Base-by-base conservation (phyloP, 1,140 invertebrate genomes). In the Lanistes nyassanus region DNA sequence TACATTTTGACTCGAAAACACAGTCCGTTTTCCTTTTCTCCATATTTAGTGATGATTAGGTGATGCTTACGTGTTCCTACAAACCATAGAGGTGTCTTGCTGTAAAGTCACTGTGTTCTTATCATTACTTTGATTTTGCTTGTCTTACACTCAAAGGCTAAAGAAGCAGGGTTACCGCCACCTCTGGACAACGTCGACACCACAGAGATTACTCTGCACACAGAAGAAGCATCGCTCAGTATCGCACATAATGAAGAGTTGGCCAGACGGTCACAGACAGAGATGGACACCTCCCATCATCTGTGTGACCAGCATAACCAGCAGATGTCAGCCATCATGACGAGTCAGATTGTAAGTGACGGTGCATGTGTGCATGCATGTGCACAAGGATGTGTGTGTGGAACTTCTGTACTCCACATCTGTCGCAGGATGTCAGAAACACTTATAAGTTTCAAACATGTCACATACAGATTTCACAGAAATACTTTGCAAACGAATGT, bases 331-430 rank as follows among this genome's bases (percentile, higher is more conserved):
- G 78, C 81, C 19, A 82, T 76, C 51, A 66, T 87, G 72, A 79
- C 80, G 34, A 82, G 84, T 56, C 81, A 87, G 72, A 58, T 87
- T 68, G 85, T 87, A 77, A 66, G 83, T 60, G 39, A 31, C n/a
- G 11, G 34, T 66, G 21, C 31, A 36, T 13, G 21, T 66, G 37
- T 66, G 64, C 34, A 0, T 37, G 31, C 11, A 1, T 2, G 64
- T 13, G 31, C 31, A 64, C 60, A 64, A 11, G n/a, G n/a, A n/a
- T n/a, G n/a, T n/a, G n/a, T n/a, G n/a, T n/a, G n/a, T n/a, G n/a
- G n/a, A n/a, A n/a, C n/a, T n/a, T n/a, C n/a, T n/a, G n/a, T n/a
- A n/a, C n/a, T n/a, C n/a, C n/a, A n/a, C n/a, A n/a, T n/a, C n/a
- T n/a, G n/a, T n/a, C n/a, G n/a, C n/a, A n/a, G n/a, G n/a, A n/a